Evolutionary conservation across 2,888 invertebrate genomes (phyloP).

Genomic region (Isoperla grammatica): DNA sequence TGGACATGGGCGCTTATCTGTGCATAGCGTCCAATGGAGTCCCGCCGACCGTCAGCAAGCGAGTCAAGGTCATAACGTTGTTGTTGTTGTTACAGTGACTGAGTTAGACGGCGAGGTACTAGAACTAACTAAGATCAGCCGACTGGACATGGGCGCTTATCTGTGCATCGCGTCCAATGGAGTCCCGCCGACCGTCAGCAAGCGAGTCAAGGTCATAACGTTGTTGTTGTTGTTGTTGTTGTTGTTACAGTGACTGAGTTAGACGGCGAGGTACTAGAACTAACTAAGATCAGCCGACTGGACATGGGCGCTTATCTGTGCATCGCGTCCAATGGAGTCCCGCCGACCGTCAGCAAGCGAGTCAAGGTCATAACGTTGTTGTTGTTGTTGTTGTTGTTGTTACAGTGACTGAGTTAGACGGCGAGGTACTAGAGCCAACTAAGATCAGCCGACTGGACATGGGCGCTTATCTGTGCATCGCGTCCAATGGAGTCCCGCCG

Average conservation of each 20-base stretch:
- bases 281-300: conserved; percentile 76
- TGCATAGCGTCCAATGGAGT: conserved; percentile 89
- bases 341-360: conserved; percentile 83
- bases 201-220: conserved; percentile 88
- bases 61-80: conserved; percentile 90
- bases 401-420: conserved; percentile 78
- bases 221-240: no score
- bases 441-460: conserved; percentile 82
- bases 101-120: conserved; percentile 82
- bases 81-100: conserved; percentile 60
- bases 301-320: conserved; percentile 92
- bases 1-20: conserved; percentile 88
- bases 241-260: conserved; percentile 69
- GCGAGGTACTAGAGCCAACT: conserved; percentile 75
- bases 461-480: conserved; percentile 90
- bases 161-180: conserved; percentile 88
- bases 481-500: conserved; percentile 84
- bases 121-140: conserved; percentile 77
- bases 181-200: conserved; percentile 84
- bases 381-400: no score
- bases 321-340: conserved; percentile 85
- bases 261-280: conserved; percentile 77
- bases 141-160: conserved; percentile 87
- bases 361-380: conserved; percentile 92
- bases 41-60: conserved; percentile 84